These are phyloP conservation scores for Tinea pellionella DNA, from an alignment of 2,888 invertebrate species.

Conservation along the genomic window DNA sequence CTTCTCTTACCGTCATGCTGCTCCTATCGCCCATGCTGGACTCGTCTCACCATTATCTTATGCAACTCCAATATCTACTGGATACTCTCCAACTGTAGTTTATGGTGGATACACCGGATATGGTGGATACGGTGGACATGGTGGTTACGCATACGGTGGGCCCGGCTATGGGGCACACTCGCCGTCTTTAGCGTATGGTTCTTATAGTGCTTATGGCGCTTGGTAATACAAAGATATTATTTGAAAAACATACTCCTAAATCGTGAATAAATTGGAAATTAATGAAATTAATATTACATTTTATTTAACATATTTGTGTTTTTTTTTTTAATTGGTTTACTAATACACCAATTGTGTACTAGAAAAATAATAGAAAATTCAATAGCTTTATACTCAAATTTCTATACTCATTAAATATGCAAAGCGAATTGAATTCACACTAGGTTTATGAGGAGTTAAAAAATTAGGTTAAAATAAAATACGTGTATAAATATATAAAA, in stretches of 20 bases:
- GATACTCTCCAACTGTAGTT: conserved; percentile 13
- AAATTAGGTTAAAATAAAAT: not conserved
- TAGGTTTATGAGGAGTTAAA: not conserved
- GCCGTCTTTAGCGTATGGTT: not conserved
- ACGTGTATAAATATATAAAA: not conserved
- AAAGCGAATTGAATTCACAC: not conserved
- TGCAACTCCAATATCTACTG: conserved; percentile 12
- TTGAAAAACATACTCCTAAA: not conserved
- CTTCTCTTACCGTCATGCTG: conserved; percentile 12
- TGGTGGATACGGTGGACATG: conserved; percentile 32
- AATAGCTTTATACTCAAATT: not conserved
- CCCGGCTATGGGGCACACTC: not conserved
- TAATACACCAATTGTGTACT: too few species aligned
- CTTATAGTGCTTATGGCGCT: not conserved
- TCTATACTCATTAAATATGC: not conserved
- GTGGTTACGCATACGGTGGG: conserved; percentile 26
- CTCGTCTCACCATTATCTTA: conserved; percentile 19
- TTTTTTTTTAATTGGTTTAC: not conserved
- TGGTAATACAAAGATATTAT: not conserved
- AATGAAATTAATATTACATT: too few species aligned
- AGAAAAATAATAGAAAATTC: too few species aligned
- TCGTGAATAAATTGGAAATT: not conserved
- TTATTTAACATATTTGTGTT: not conserved
- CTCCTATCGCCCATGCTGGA: conserved; percentile 20
- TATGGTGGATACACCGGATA: conserved; percentile 15